Evolutionary conservation across 1,140 invertebrate genomes (phyloP).

Genomic region (Antheraea pernyi): DNA sequence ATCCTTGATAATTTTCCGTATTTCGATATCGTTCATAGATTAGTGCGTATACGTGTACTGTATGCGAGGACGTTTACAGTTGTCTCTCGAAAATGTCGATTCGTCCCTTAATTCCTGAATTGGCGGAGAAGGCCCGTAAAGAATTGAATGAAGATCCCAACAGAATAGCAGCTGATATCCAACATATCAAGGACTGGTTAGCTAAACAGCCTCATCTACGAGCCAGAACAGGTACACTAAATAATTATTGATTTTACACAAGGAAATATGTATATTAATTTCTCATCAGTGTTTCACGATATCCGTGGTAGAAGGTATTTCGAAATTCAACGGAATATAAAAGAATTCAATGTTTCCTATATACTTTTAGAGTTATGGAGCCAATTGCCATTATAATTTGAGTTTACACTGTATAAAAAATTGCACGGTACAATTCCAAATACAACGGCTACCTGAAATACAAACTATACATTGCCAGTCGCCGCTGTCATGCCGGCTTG

Average conservation of each 20-base stretch:
- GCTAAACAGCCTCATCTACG: constrained; percentile 81
- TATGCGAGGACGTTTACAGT: constrained; percentile 15
- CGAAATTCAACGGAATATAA: no score
- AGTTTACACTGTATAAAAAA: no score
- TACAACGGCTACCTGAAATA: no score
- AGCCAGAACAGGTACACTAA: constrained; percentile 50
- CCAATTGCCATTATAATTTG: no score
- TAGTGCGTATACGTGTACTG: constrained; percentile 5
- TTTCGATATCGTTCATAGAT: constrained; percentile 1
- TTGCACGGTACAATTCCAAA: no score
- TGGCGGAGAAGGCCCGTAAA: constrained; percentile 75
- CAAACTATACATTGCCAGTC: no score
- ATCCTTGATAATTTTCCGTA: constrained; percentile 10
- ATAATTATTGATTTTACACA: constrained; percentile 7
- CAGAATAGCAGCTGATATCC: constrained; percentile 77
- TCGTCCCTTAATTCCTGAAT: constrained; percentile 64
- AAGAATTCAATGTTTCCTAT: no score
- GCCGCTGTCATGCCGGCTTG: no score
- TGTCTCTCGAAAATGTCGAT: constrained; percentile 45
- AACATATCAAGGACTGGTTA: constrained; percentile 82
- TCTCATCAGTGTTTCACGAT: no score
- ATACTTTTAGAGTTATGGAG: no score
- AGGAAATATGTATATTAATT: no score
- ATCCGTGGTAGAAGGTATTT: no score
- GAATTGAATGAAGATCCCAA: constrained; percentile 83